Evolutionary conservation across 1,140 invertebrate species (phyloP).

Genomic region (Streblospio benedicti): DNA sequence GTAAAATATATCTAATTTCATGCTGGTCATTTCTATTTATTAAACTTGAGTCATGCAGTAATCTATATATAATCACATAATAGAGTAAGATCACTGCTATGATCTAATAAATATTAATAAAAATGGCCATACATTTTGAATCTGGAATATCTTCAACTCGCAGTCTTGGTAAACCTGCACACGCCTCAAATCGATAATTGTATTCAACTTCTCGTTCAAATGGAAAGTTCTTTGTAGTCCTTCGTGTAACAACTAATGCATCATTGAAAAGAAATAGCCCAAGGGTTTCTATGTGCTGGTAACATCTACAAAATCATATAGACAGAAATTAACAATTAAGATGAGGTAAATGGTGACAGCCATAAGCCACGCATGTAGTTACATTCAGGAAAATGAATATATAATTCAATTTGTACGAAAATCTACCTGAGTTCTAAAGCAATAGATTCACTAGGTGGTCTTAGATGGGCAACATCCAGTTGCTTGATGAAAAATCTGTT

Average conservation of each 20-base stretch:
- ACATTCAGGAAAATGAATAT: background rate
- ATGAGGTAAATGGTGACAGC: background rate
- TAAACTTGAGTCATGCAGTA: too few relatives aligned
- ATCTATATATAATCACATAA: too few relatives aligned
- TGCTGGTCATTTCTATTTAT: too few relatives aligned
- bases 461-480: conserved; percentile 30
- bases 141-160: conserved; percentile 33
- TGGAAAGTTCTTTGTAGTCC: conserved; percentile 31
- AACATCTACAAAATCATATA: conserved; percentile 24
- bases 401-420: background rate
- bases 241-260: conserved; percentile 29
- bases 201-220: conserved; percentile 30
- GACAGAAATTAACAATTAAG: background rate
- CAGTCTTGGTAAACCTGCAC: conserved; percentile 23
- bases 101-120: conserved; percentile 1
- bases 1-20: too few relatives aligned
- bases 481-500: conserved; percentile 39
- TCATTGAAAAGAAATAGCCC: conserved; percentile 39
- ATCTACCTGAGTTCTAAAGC: conserved; percentile 29
- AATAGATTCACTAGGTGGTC: conserved; percentile 25
- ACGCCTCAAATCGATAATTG: conserved; percentile 31
- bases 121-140: conserved; percentile 34
- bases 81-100: too few relatives aligned
- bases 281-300: conserved; percentile 31
- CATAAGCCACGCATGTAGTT: background rate